Evolutionary conservation across 2,797 vertebrate species (phyloP).

Genomic region (Stomatorhinus walkeri): DNA sequence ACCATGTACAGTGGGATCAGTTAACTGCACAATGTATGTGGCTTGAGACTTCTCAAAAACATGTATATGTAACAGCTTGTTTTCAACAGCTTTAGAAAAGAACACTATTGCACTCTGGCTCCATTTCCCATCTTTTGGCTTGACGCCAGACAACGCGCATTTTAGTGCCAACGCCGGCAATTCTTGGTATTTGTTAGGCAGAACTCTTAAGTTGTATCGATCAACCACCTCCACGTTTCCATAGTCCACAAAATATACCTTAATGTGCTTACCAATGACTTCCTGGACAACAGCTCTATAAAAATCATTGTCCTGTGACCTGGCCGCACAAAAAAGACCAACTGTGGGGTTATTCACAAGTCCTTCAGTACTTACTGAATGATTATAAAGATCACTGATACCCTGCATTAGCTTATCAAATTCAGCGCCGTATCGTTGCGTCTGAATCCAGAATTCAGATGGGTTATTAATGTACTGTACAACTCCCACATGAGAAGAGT

Average conservation of each 20-base stretch:
- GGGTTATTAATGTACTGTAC: slow-evolving; percentile 70
- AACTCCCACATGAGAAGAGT: slow-evolving; percentile 52
- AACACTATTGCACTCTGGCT: slow-evolving; percentile 60
- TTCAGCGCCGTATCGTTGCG: slow-evolving; percentile 52
- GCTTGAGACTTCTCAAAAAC: slow-evolving; percentile 54
- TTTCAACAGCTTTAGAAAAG: slow-evolving; percentile 67
- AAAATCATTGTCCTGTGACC: slow-evolving; percentile 65
- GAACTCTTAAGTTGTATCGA: slow-evolving; percentile 49
- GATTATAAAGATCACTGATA: slow-evolving; percentile 66
- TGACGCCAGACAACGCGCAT: slow-evolving; percentile 67
- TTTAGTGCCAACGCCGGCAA: slow-evolving; percentile 70
- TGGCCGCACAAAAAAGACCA: slow-evolving; percentile 73
- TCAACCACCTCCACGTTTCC: slow-evolving; percentile 68
- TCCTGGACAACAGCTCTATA: slow-evolving; percentile 67
- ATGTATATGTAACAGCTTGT: slow-evolving; percentile 64
- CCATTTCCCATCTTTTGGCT: slow-evolving; percentile 64
- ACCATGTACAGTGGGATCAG: slow-evolving; percentile 56
- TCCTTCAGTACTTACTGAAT: slow-evolving; percentile 42
- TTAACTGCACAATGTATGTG: slow-evolving; percentile 65
- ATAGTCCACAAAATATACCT: slow-evolving; percentile 72
- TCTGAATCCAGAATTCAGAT: slow-evolving; percentile 80
- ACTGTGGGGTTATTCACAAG: slow-evolving; percentile 52
- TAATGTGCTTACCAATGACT: slow-evolving; percentile 48
- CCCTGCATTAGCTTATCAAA: slow-evolving; percentile 61
- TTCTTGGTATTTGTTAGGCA: slow-evolving; percentile 64